These are phyloP conservation scores for Trichomycterus rosablanca DNA, from an alignment of 2,113 vertebrate genomes.

Conservation along the genomic window DNA sequence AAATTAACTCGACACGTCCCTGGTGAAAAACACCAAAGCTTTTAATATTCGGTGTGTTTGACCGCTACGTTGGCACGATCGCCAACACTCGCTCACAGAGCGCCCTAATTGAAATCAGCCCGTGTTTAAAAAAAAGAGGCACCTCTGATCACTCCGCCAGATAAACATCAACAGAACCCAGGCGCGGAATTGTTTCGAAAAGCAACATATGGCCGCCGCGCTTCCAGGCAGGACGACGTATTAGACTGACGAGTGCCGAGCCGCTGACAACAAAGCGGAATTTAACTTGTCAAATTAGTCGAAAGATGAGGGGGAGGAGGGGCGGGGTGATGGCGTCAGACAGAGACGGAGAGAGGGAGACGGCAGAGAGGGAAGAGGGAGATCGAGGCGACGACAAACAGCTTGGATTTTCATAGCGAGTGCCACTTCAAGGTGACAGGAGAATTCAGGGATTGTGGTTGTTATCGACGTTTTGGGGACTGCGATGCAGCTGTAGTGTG, in stretches of 20 bases:
- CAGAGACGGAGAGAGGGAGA: conserved; percentile 72
- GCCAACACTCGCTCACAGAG: too few species aligned
- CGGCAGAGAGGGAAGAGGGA: conserved; percentile 22
- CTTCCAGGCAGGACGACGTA: conserved; percentile 28
- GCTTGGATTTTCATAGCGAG: conserved; percentile 37
- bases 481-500: too few species aligned
- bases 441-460: conserved; percentile 9
- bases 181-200: conserved; percentile 13
- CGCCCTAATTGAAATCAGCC: conserved; percentile 64
- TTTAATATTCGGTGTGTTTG: too few species aligned
- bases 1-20: conserved; percentile 71
- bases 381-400: conserved; percentile 24
- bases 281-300: conserved; percentile 44
- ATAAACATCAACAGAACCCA: conserved; percentile 31
- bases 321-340: conserved; percentile 61
- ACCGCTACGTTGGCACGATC: too few species aligned
- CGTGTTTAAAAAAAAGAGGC: conserved; percentile 24
- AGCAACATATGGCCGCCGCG: conserved; percentile 38
- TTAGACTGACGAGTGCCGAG: conserved; percentile 32
- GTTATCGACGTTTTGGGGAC: too few species aligned
- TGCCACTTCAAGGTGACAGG: conserved; percentile 28
- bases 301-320: conserved; percentile 26
- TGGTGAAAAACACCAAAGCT: conserved; percentile 52
- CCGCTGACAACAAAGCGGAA: conserved; percentile 35
- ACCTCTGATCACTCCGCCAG: conserved; percentile 27